Percentiles rank a stretch among this genome's conserved stretches.
Evolutionary conservation across 2,888 invertebrate species (phyloP).

Genomic region (Temnothorax ravouxi): DNA sequence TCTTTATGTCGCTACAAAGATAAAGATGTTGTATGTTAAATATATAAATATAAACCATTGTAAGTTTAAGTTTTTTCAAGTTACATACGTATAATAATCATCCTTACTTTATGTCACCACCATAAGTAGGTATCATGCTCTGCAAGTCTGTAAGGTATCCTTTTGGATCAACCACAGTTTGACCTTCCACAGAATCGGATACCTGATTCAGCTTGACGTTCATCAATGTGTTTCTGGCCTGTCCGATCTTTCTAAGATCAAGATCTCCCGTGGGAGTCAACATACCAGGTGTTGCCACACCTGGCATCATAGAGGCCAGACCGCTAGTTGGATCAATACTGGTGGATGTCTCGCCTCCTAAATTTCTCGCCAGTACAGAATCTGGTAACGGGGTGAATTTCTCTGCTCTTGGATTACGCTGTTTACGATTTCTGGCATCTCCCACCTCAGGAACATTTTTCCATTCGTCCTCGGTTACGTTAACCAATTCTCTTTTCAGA

Average conservation of each 20-base stretch:
- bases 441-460: slow-evolving; percentile 99
- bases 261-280: slow-evolving; percentile 96
- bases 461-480: slow-evolving; percentile 98
- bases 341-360: slow-evolving; percentile 93
- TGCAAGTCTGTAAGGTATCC: slow-evolving; percentile 99
- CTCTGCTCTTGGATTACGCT: slow-evolving; percentile 97
- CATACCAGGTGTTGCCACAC: slow-evolving; percentile 94
- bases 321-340: slow-evolving; percentile 95
- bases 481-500: slow-evolving; percentile 94
- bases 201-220: slow-evolving; percentile 95
- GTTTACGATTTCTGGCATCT: slow-evolving; percentile 98
- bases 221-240: slow-evolving; percentile 99
- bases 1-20: slow-evolving; percentile 94
- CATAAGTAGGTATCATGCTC: slow-evolving; percentile 99
- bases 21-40: neutral
- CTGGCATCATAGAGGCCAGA: slow-evolving; percentile 95
- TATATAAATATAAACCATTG: neutral
- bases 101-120: slow-evolving; percentile 95
- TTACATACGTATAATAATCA: neutral
- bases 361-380: slow-evolving; percentile 95
- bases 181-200: slow-evolving; percentile 99
- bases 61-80: neutral
- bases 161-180: slow-evolving; percentile 99
- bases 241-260: slow-evolving; percentile 99
- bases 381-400: slow-evolving; percentile 99